A percentile compares a stretch with the other conserved stretches of the same genome.
These are phyloP conservation scores for Gryon sp. DNA, from an alignment of 1,140 invertebrate genomes.

Conservation along the genomic window DNA sequence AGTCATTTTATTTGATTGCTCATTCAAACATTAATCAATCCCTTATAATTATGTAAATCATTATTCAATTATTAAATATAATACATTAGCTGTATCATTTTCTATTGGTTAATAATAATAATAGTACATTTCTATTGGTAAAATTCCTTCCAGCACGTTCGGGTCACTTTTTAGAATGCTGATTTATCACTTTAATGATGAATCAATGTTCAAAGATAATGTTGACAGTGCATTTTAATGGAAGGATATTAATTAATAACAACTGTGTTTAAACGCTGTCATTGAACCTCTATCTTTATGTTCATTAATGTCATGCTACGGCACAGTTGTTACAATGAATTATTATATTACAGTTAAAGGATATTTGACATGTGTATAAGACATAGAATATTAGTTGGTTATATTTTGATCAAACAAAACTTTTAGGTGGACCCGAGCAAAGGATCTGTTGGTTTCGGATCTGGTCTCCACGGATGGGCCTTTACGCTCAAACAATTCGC, in stretches of 20 bases:
- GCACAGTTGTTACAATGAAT: constrained; percentile 26
- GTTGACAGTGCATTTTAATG: constrained; percentile 78
- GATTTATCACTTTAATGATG: constrained; percentile 8
- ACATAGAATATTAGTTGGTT: constrained; percentile 59
- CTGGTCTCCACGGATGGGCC: constrained; percentile 99
- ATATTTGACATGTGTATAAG: neutral
- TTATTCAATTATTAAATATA: no score
- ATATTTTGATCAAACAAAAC: constrained; percentile 1
- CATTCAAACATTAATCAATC: no score
- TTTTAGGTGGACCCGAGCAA: constrained; percentile 93
- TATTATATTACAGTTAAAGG: constrained; percentile 9
- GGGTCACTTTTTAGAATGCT: constrained; percentile 77
- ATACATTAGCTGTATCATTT: no score
- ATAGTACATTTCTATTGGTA: constrained; percentile 5
- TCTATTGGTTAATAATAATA: no score
- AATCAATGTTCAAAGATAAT: constrained; percentile 70
- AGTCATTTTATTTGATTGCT: no score
- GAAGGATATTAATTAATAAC: constrained; percentile 78
- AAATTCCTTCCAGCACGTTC: constrained; percentile 78
- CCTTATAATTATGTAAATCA: no score
- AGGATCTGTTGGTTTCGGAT: constrained; percentile 99
- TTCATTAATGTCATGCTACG: constrained; percentile 80
- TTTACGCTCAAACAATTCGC: constrained; percentile 99
- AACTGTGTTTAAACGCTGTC: constrained; percentile 81
- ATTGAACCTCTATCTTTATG: constrained; percentile 85